These are phyloP conservation scores for Aldabrachelys gigantea DNA, from an alignment of 2,113 vertebrate species.

Conservation along the genomic window DNA sequence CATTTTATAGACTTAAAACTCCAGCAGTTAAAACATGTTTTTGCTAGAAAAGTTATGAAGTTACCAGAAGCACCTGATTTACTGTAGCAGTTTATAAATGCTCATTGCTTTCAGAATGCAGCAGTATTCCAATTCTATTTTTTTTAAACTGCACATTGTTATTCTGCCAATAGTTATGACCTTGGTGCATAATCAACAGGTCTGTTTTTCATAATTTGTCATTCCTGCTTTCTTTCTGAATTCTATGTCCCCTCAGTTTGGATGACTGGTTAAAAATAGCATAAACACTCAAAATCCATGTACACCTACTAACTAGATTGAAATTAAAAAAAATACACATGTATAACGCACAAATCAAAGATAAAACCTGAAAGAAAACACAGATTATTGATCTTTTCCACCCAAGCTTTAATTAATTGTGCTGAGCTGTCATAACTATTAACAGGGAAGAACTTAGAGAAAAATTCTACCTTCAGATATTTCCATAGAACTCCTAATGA, in stretches of 20 bases:
- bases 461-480: background rate
- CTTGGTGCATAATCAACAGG: background rate
- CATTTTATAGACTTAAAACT: constrained; percentile 37
- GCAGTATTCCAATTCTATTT: background rate
- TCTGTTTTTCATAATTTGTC: background rate
- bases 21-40: background rate
- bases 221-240: background rate
- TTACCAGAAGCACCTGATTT: constrained; percentile 25
- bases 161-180: rapidly evolving
- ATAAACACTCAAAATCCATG: background rate
- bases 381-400: background rate
- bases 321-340: background rate
- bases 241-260: background rate
- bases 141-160: background rate
- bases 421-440: background rate
- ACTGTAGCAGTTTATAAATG: background rate
- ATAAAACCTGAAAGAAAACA: background rate
- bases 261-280: background rate
- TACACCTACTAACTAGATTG: background rate
- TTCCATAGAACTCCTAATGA: background rate
- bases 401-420: background rate
- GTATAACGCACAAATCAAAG: background rate
- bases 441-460: background rate
- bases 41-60: background rate
- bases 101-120: background rate